Percentiles rank a stretch among this genome's conserved stretches.
phyloP scores from a whole-genome alignment of 2,888 invertebrate genomes.

The Cenopis cana region DNA sequence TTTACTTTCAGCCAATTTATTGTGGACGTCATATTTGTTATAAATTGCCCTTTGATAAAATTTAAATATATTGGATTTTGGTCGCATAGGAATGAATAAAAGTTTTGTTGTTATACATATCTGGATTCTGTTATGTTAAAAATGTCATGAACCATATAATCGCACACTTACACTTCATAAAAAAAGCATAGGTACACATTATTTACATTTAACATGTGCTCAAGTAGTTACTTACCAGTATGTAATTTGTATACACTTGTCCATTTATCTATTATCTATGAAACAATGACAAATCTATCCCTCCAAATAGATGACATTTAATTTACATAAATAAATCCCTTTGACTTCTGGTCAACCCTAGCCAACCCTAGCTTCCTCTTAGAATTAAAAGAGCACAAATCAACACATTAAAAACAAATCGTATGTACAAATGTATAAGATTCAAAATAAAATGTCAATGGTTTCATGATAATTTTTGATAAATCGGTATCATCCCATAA shows the following conservation, averaged over 20 bases:
- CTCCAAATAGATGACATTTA: constrained; percentile 33
- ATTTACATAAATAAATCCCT: constrained; percentile 40
- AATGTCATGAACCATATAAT: too few species aligned
- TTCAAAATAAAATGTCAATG: constrained; percentile 1
- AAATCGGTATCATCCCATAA: constrained; percentile 52
- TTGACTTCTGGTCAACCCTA: constrained; percentile 30
- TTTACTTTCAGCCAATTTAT: background rate
- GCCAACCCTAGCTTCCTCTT: constrained; percentile 16
- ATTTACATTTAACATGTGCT: background rate
- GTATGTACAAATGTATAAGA: background rate
- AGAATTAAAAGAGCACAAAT: constrained; percentile 23
- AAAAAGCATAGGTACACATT: too few species aligned
- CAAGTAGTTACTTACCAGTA: background rate
- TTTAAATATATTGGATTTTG: too few species aligned
- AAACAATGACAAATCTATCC: constrained; percentile 31
- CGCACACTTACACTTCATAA: too few species aligned
- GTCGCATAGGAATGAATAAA: too few species aligned
- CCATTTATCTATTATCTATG: constrained; percentile 10
- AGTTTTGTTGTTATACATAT: too few species aligned
- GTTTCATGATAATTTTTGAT: constrained; percentile 46
- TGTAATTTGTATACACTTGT: background rate
- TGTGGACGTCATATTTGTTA: background rate
- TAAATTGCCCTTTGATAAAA: too few species aligned
- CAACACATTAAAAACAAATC: background rate
- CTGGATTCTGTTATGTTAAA: too few species aligned